Base-by-base conservation (phyloP, 2,888 invertebrate genomes). In the Lagria hirta region DNA sequence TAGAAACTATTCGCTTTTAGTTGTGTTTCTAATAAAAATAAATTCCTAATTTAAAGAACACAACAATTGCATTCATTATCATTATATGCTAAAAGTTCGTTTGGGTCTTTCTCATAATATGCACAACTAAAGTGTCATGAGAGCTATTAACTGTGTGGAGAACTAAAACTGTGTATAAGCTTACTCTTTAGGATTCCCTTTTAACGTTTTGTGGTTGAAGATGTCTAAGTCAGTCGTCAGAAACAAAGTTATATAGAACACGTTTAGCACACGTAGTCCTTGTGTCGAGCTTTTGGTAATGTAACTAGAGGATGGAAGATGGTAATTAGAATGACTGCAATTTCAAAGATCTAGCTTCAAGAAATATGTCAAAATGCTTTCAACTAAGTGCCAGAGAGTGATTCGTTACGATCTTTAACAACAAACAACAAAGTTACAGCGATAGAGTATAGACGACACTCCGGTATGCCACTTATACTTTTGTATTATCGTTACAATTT, bases 141-240 rank as follows among this genome's bases (percentile, higher is more conserved):
- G 34, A 20, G 34, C 28, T 42, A 34, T 42, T 42, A 42, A 34
- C 28, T 34, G 27, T 42, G 34, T 23, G 24, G 40, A 34, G 42
- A 42, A 34, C 21, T 21, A 42, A 28, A 51, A 47, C 52, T 28
- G 37, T 52, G 48, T 50, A 52, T 53, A 57, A 57, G 51, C 55
- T 45, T 44, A 41, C 54, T 57, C 56, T 57, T 58, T 57, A 55
- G 52, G 49, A 58, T 60, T 58, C 57, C 54, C 54, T 61, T 59
- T 58, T 56, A 56, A 49, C 52, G 52, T 57, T 51, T 54, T 52
- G 48, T 55, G 56, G 52, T 55, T 51, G 49, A 49, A 49, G 49
- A 45, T 44, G 48, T 51, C 52, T 57, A 55, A 58, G 56, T 57
- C 57, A 57, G 49, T 55, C 49, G 54, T 50, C 52, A 57, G 50